Evolutionary conservation across 2,113 vertebrate genomes (phyloP).

Genomic region (Neolamprologus modestus): DNA sequence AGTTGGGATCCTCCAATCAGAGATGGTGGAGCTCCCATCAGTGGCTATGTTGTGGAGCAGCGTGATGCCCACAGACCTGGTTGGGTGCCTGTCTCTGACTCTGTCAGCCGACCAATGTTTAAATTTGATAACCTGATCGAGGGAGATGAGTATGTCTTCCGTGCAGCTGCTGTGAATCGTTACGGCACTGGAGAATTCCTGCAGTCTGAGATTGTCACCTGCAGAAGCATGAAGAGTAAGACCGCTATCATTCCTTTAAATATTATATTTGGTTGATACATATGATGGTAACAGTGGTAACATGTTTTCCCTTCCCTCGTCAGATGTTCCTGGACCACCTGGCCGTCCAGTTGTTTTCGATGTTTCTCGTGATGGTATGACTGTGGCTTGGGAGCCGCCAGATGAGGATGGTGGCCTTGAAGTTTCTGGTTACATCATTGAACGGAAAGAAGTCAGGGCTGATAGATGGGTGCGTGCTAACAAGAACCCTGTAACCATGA

Average conservation of each 20-base stretch:
- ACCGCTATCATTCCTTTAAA: background rate
- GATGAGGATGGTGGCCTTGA: slow-evolving; percentile 93
- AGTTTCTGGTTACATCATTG: slow-evolving; percentile 92
- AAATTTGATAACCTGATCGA: slow-evolving; percentile 89
- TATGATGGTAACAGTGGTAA: background rate
- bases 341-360: slow-evolving; percentile 89
- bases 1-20: slow-evolving; percentile 90
- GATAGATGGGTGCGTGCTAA: slow-evolving; percentile 95
- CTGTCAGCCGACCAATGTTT: slow-evolving; percentile 86
- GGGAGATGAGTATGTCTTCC: slow-evolving; percentile 94
- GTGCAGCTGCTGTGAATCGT: slow-evolving; percentile 88
- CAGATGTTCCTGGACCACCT: slow-evolving; percentile 88
- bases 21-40: slow-evolving; percentile 89
- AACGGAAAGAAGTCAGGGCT: slow-evolving; percentile 94
- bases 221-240: slow-evolving; percentile 92
- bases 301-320: background rate
- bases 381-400: slow-evolving; percentile 90
- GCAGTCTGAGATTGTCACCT: slow-evolving; percentile 89
- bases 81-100: slow-evolving; percentile 91
- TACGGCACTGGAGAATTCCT: slow-evolving; percentile 94
- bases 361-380: slow-evolving; percentile 94
- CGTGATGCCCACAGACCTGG: slow-evolving; percentile 95
- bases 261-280: background rate
- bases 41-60: slow-evolving; percentile 90
- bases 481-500: slow-evolving; percentile 97